These are phyloP conservation scores for Intellagama lesueurii DNA, from an alignment of 2,797 vertebrate species.

Conservation along the genomic window DNA sequence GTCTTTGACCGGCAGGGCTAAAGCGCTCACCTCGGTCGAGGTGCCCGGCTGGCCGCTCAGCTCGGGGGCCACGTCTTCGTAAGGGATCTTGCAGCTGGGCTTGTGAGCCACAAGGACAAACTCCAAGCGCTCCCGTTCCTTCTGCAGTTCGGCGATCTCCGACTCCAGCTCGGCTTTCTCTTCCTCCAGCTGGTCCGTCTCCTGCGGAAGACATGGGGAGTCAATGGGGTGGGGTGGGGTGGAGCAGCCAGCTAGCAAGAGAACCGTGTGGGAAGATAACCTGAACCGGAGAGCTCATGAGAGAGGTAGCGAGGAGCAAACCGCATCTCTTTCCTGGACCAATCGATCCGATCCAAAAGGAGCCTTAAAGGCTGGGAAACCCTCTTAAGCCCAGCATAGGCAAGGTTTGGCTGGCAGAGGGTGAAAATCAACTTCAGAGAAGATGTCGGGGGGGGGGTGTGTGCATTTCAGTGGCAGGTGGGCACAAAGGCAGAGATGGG, in stretches of 20 bases:
- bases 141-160: slow-evolving; percentile 94
- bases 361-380: neutral
- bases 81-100: slow-evolving; percentile 91
- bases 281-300: neutral
- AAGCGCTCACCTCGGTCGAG: slow-evolving; percentile 82
- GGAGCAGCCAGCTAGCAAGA: neutral
- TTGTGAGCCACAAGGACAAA: slow-evolving; percentile 96
- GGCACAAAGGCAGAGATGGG: too few species aligned
- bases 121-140: slow-evolving; percentile 96
- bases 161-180: slow-evolving; percentile 95
- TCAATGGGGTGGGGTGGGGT: neutral
- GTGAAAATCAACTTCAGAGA: too few species aligned
- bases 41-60: slow-evolving; percentile 66
- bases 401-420: too few species aligned
- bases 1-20: slow-evolving; percentile 88
- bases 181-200: slow-evolving; percentile 95
- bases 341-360: neutral
- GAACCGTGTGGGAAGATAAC: too few species aligned
- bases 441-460: too few species aligned
- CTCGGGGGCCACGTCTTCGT: slow-evolving; percentile 78
- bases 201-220: slow-evolving; percentile 74
- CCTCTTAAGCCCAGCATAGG: too few species aligned
- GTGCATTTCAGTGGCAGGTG: too few species aligned
- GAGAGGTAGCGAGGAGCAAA: neutral
- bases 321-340: neutral